Percentiles rank a stretch among this genome's conserved stretches.
phyloP scores from a whole-genome alignment of 2,113 vertebrate species.

The Jaculus jaculus region DNA sequence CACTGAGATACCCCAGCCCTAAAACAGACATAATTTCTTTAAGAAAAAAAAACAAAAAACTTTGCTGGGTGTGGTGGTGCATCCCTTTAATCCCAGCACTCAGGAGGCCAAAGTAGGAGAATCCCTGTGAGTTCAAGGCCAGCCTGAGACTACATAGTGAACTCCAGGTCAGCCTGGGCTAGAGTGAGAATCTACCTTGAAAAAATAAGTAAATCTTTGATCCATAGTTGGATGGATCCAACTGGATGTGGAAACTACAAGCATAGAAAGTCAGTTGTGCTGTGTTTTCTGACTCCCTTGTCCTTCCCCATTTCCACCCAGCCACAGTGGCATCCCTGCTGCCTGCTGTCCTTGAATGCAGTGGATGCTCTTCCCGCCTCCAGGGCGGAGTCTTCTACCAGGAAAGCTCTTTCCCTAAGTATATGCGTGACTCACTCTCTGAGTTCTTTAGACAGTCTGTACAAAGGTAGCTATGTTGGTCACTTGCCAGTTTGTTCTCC shows the following conservation, averaged over 20 bases:
- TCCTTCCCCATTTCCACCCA: not conserved
- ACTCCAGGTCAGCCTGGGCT: too few species aligned
- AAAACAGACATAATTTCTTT: not conserved
- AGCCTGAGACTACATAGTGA: too few species aligned
- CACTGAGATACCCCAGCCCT: not conserved
- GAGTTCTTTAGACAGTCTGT: not conserved
- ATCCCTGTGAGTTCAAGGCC: too few species aligned
- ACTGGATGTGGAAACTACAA: not conserved
- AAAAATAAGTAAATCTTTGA: not conserved
- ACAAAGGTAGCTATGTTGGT: not conserved
- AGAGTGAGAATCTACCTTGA: too few species aligned
- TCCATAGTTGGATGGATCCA: not conserved
- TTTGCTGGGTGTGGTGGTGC: too few species aligned
- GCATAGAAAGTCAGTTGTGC: not conserved
- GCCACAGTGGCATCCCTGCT: not conserved
- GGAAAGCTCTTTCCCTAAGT: not conserved
- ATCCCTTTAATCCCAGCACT: too few species aligned
- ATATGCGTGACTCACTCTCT: not conserved
- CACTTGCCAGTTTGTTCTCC: not conserved
- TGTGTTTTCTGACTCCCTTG: not conserved
- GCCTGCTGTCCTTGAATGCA: not conserved
- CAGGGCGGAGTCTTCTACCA: not conserved
- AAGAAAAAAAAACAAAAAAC: not conserved
- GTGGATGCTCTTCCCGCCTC: not conserved
- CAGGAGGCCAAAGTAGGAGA: too few species aligned